Evolutionary conservation across 2,113 vertebrate species (phyloP).

Genomic region (Archilochus colubris): DNA sequence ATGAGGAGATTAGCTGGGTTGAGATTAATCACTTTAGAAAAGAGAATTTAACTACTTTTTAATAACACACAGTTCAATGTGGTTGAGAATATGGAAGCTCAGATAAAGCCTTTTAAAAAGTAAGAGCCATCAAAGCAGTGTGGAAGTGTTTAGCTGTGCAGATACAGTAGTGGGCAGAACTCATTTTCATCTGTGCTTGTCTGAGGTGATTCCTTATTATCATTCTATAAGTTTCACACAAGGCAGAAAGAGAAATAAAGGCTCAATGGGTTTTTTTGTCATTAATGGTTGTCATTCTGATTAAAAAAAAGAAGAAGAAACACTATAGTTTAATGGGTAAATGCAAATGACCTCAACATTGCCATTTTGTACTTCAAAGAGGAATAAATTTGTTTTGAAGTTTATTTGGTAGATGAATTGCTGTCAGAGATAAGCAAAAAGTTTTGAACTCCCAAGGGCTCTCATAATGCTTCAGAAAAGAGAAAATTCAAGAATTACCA

Average conservation of each 20-base stretch:
- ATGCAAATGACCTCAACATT: constrained; percentile 31
- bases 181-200: constrained; percentile 16
- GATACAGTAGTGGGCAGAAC: constrained; percentile 12
- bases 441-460: constrained; percentile 34
- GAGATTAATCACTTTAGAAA: constrained; percentile 78
- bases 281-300: constrained; percentile 53
- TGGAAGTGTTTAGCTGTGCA: constrained; percentile 39
- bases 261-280: background rate
- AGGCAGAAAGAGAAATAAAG: constrained; percentile 13
- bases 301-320: constrained; percentile 10
- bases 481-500: constrained; percentile 28
- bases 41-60: constrained; percentile 79
- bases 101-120: constrained; percentile 20
- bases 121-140: background rate
- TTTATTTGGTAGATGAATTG: constrained; percentile 57
- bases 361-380: constrained; percentile 58
- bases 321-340: constrained; percentile 47
- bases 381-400: constrained; percentile 50
- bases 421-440: constrained; percentile 59
- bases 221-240: background rate
- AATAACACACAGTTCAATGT: constrained; percentile 61
- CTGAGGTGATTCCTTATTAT: constrained; percentile 22
- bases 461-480: constrained; percentile 23
- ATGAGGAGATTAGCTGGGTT: constrained; percentile 73
- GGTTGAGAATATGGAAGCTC: constrained; percentile 49